These are phyloP conservation scores for Stenopsyche tienmushanensis DNA, from an alignment of 1,140 invertebrate species.

Conservation along the genomic window DNA sequence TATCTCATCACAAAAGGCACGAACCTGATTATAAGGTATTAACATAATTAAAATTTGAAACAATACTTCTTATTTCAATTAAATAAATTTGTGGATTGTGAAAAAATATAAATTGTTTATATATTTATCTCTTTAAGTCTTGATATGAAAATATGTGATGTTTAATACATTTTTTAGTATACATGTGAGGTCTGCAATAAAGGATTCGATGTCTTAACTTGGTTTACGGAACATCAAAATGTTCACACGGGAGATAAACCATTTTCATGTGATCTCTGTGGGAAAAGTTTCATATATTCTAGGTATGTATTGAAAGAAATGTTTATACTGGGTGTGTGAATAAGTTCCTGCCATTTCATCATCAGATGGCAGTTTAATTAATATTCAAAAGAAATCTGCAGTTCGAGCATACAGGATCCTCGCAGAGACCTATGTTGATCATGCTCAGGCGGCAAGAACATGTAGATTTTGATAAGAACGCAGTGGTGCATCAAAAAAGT, in stretches of 20 bases:
- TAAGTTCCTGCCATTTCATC: no score
- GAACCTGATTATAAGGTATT: constrained; percentile 36
- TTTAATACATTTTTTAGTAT: constrained; percentile 41
- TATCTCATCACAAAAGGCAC: constrained; percentile 38
- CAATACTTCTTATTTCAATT: background rate
- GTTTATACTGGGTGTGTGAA: no score
- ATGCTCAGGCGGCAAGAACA: no score
- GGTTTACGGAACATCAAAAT: constrained; percentile 54
- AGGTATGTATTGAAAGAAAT: constrained; percentile 41
- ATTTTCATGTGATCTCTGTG: constrained; percentile 51
- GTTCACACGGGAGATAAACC: constrained; percentile 52
- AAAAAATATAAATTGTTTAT: background rate
- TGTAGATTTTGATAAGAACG: no score
- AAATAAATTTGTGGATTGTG: background rate
- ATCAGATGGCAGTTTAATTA: no score
- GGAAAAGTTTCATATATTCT: constrained; percentile 51
- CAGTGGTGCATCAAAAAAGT: no score
- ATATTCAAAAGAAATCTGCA: no score
- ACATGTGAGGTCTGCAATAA: constrained; percentile 51
- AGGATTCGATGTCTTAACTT: constrained; percentile 47
- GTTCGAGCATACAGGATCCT: background rate
- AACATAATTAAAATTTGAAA: background rate
- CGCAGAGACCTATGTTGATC: no score
- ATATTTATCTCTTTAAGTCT: background rate
- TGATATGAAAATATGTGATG: background rate